Percentiles rank a stretch among this genome's conserved stretches.
Conservation (phyloP, 92 coral and sea anemone species). For the Desmophyllum pertusum region DNA sequence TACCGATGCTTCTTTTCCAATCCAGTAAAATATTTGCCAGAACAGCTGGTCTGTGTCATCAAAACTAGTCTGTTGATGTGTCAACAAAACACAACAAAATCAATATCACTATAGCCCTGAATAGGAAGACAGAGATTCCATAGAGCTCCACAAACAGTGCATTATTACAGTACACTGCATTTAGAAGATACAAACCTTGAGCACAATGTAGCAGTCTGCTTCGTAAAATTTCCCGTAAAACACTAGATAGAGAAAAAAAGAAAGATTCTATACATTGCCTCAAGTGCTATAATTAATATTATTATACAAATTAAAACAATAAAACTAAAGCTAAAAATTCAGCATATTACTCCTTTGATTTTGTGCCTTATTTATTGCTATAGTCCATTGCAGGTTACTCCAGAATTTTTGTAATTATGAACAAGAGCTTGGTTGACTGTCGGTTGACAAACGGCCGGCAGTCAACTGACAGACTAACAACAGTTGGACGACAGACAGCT, state of each 20-base stretch:
- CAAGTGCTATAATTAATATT: not conserved
- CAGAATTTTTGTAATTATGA: no score
- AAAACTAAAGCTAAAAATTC: no score
- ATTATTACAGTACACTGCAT: not conserved
- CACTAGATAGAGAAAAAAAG: conserved; percentile 52
- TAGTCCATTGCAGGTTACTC: no score
- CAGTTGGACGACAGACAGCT: no score
- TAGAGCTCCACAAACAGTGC: not conserved
- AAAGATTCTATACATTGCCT: not conserved
- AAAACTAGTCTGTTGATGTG: conserved; percentile 69
- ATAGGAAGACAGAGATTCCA: not conserved
- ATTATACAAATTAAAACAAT: no score
- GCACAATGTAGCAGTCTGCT: conserved; percentile 92
- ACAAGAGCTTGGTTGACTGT: no score
- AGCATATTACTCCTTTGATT: no score
- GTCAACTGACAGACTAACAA: no score
- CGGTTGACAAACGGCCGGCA: no score
- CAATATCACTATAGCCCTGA: not conserved
- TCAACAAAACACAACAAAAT: not conserved
- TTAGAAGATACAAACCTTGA: conserved; percentile 64
- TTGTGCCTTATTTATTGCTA: no score
- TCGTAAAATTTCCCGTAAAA: conserved; percentile 94
- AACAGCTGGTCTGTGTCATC: conserved; percentile 95
- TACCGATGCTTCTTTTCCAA: conserved; percentile 93
- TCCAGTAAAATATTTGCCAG: conserved; percentile 98